Conservation (phyloP, 2,888 invertebrate species). For the Antheraea assamensis region DNA sequence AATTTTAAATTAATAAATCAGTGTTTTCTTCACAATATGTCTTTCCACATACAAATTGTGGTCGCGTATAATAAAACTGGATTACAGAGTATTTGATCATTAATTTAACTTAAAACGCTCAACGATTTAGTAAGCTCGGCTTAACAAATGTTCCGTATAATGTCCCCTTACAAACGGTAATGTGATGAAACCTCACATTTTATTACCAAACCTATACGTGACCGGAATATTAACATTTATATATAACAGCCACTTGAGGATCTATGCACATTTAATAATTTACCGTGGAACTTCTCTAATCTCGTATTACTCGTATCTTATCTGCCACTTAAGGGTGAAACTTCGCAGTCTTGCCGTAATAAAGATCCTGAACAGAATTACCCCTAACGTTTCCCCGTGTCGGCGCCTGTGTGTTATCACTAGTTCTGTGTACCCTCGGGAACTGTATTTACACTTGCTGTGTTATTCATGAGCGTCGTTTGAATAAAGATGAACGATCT, state of each 20-base stretch:
- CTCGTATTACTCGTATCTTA: constrained; percentile 58
- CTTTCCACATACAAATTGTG: background rate
- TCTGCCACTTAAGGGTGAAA: constrained; percentile 55
- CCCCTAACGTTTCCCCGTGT: constrained; percentile 48
- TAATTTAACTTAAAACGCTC: constrained; percentile 21
- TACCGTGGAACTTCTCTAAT: constrained; percentile 56
- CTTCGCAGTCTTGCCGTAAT: constrained; percentile 55
- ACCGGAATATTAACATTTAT: constrained; percentile 37
- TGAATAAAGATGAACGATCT: constrained; percentile 75
- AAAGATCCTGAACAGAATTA: constrained; percentile 69
- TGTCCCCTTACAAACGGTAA: constrained; percentile 37
- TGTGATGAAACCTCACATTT: constrained; percentile 41
- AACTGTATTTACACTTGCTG: constrained; percentile 68
- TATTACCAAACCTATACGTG: constrained; percentile 43
- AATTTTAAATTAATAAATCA: background rate
- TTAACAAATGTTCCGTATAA: constrained; percentile 17
- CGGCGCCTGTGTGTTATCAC: constrained; percentile 61
- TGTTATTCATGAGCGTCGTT: constrained; percentile 72
- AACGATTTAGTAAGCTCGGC: constrained; percentile 13
- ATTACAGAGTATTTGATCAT: constrained; percentile 24
- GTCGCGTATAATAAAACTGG: background rate
- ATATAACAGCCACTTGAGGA: constrained; percentile 29
- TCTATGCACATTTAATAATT: constrained; percentile 55
- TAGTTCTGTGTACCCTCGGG: constrained; percentile 55
- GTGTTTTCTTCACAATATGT: background rate